phyloP scores from a whole-genome alignment of 1,140 invertebrate species.

The Steinernema khuongi region DNA sequence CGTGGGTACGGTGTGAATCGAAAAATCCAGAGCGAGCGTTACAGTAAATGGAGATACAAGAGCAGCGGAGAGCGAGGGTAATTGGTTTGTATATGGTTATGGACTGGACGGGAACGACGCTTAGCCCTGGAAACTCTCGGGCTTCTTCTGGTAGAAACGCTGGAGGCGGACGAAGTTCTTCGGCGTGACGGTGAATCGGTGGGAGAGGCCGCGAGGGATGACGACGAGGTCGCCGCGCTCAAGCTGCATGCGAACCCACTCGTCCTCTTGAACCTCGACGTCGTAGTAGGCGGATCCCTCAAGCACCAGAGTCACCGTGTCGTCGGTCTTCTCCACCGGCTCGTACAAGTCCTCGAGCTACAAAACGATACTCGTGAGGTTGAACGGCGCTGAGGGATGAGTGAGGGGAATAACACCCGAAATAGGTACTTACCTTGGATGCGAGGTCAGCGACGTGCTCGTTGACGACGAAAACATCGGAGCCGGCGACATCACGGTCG shows the following conservation, averaged over 20 bases:
- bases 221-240: slow-evolving; percentile 55
- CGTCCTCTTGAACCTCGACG: slow-evolving; percentile 33
- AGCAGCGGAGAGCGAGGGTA: slow-evolving; percentile 3
- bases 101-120: not conserved
- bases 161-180: slow-evolving; percentile 51
- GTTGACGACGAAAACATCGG: slow-evolving; percentile 37
- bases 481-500: slow-evolving; percentile 37
- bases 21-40: not conserved
- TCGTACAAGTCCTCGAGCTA: slow-evolving; percentile 52
- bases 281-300: slow-evolving; percentile 40
- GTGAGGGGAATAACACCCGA: too few species aligned
- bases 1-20: not conserved
- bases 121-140: slow-evolving; percentile 31
- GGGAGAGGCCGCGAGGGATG: slow-evolving; percentile 49
- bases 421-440: slow-evolving; percentile 40
- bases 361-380: not conserved
- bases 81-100: not conserved
- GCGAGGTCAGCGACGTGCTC: slow-evolving; percentile 30
- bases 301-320: slow-evolving; percentile 34
- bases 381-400: too few species aligned
- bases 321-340: slow-evolving; percentile 37
- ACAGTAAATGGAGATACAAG: not conserved
- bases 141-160: slow-evolving; percentile 45
- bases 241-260: slow-evolving; percentile 45
- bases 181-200: slow-evolving; percentile 57